Conservation (phyloP, 2,113 vertebrate genomes). For the Periophthalmodon schlosseri region DNA sequence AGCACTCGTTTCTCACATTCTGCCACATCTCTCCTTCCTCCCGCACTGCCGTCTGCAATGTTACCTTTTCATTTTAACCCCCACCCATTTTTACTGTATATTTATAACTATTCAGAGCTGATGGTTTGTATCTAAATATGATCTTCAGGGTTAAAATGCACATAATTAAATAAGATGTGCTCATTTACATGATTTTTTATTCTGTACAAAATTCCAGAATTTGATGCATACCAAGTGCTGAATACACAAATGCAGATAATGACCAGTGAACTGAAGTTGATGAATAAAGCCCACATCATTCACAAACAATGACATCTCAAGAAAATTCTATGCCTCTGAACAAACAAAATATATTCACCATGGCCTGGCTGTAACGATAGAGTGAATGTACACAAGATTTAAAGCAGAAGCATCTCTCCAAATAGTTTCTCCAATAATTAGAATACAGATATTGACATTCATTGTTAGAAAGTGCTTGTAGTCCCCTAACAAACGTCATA, state of each 20-base stretch:
- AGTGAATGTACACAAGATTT: neutral
- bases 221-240: neutral
- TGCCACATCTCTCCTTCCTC: constrained; percentile 52
- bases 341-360: neutral
- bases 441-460: neutral
- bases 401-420: too few species aligned
- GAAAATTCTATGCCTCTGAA: neutral
- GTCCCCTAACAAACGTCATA: neutral
- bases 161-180: neutral
- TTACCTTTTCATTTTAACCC: constrained; percentile 16
- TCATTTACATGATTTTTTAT: neutral
- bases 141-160: constrained; percentile 10
- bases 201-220: neutral
- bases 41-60: constrained; percentile 28
- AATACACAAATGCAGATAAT: constrained; percentile 42
- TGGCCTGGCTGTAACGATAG: neutral
- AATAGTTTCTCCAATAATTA: neutral
- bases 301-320: constrained; percentile 38
- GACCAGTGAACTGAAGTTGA: constrained; percentile 35
- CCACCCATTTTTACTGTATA: constrained; percentile 5
- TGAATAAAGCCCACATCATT: constrained; percentile 43
- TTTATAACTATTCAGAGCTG: constrained; percentile 32
- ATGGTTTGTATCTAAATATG: constrained; percentile 21
- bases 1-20: constrained; percentile 58
- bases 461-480: constrained; percentile 1